Conservation (phyloP, 2,888 invertebrate species). For the Lapara coniferarum region DNA sequence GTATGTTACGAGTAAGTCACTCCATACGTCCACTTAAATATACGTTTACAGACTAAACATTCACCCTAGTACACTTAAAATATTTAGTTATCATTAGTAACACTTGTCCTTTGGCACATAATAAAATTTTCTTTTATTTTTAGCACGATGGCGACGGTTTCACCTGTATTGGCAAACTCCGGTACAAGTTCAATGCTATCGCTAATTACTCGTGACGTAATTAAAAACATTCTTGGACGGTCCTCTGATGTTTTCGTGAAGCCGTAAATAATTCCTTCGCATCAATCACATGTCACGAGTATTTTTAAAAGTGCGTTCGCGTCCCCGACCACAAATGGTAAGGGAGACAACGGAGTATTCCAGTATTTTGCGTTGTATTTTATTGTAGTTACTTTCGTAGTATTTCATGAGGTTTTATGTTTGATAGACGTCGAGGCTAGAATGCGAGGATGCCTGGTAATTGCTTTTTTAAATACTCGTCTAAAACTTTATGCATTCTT, state of each 20-base stretch:
- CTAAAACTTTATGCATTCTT: neutral
- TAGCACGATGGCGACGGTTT: constrained; percentile 20
- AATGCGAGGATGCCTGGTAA: constrained; percentile 4
- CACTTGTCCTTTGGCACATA: neutral
- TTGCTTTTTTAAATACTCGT: neutral
- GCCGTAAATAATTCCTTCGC: constrained; percentile 15
- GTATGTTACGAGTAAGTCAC: too few species aligned
- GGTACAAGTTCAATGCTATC: constrained; percentile 30
- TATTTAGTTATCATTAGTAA: too few species aligned
- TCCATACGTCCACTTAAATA: too few species aligned
- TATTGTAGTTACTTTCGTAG: neutral
- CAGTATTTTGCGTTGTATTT: neutral
- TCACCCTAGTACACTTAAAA: too few species aligned
- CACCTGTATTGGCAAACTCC: constrained; percentile 25
- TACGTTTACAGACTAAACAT: too few species aligned
- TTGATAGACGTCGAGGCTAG: constrained; percentile 1
- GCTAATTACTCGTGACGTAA: constrained; percentile 62
- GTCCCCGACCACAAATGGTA: constrained; percentile 3
- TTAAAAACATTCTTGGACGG: constrained; percentile 42
- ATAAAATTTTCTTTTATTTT: constrained; percentile 14
- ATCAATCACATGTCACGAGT: constrained; percentile 22
- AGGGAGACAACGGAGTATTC: neutral
- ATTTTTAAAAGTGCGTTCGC: constrained; percentile 23
- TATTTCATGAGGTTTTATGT: neutral
- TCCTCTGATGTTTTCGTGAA: constrained; percentile 24